phyloP scores from a whole-genome alignment of 53 echinoderm and acorn worm genomes.

The Temnopleurus reevesii region DNA sequence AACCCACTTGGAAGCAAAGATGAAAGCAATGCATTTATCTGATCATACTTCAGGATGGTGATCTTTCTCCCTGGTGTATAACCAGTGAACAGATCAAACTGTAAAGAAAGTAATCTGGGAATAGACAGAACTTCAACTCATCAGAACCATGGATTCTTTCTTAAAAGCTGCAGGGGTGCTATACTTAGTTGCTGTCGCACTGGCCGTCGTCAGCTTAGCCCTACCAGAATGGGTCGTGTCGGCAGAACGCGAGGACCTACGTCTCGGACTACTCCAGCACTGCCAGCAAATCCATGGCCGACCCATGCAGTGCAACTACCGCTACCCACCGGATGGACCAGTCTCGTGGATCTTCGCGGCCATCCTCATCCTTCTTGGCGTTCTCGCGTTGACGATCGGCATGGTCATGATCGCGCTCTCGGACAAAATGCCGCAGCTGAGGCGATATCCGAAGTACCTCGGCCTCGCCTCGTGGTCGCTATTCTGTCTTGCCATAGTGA shows the following conservation, averaged over 20 bases:
- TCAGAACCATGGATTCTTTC: conserved; percentile 87
- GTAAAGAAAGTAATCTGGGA: not conserved
- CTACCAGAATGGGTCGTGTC: conserved; percentile 88
- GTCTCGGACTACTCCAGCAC: conserved; percentile 82
- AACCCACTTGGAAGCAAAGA: too few species aligned
- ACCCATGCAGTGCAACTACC: conserved; percentile 75
- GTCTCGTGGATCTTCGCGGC: conserved; percentile 88
- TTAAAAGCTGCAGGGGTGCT: conserved; percentile 84
- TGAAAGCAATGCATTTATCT: too few species aligned
- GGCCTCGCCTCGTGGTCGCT: conserved; percentile 86
- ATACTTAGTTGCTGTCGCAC: conserved; percentile 78
- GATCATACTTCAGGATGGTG: too few species aligned
- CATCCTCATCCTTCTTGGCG: conserved; percentile 76
- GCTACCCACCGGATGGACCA: conserved; percentile 75
- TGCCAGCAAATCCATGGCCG: conserved; percentile 94
- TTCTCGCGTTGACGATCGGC: conserved; percentile 72
- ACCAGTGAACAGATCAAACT: not conserved
- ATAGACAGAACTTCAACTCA: not conserved
- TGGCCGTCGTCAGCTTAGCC: conserved; percentile 80
- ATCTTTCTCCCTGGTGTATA: not conserved
- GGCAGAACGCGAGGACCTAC: conserved; percentile 76
- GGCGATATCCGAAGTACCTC: conserved; percentile 91
- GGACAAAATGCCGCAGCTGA: conserved; percentile 77
- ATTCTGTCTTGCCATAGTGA: conserved; percentile 93
- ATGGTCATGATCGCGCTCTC: conserved; percentile 81